Percentiles rank a stretch among this genome's conserved stretches.
Evolutionary conservation across 2,797 vertebrate species (phyloP).

Genomic region (Kryptolebias ocellatus): DNA sequence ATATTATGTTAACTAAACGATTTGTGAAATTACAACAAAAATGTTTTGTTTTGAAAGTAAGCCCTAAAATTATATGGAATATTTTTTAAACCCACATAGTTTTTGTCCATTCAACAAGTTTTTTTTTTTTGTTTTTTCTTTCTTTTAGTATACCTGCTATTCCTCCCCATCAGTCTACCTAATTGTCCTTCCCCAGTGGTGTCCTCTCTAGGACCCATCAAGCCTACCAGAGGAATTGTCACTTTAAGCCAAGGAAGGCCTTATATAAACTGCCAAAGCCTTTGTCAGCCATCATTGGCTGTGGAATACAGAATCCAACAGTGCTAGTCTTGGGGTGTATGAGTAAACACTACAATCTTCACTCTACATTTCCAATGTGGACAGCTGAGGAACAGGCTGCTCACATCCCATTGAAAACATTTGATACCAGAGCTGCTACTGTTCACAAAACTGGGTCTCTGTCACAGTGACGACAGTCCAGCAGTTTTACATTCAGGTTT

Average conservation of each 20-base stretch:
- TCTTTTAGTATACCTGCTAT: background rate
- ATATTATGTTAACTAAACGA: too few relatives aligned
- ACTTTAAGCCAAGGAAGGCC: background rate
- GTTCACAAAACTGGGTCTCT: background rate
- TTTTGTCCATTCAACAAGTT: background rate
- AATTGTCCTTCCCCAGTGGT: background rate
- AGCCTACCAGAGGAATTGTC: background rate
- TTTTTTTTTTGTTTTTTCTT: background rate
- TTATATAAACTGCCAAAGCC: background rate
- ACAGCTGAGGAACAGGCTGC: slow-evolving; percentile 2
- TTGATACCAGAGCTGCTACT: background rate
- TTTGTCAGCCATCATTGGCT: background rate
- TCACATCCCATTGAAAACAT: background rate
- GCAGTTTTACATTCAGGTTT: background rate
- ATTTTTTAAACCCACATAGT: too few relatives aligned
- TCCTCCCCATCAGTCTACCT: background rate
- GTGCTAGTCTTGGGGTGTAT: background rate
- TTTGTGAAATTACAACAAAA: too few relatives aligned
- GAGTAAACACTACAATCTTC: background rate
- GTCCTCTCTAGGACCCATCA: background rate
- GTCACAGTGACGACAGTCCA: background rate
- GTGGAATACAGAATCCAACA: slow-evolving; percentile 1
- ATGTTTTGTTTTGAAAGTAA: too few relatives aligned
- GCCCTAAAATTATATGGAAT: too few relatives aligned
- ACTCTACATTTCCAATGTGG: background rate